Evolutionary conservation across 2,113 vertebrate species (phyloP).

Genomic region (Isurus oxyrinchus): DNA sequence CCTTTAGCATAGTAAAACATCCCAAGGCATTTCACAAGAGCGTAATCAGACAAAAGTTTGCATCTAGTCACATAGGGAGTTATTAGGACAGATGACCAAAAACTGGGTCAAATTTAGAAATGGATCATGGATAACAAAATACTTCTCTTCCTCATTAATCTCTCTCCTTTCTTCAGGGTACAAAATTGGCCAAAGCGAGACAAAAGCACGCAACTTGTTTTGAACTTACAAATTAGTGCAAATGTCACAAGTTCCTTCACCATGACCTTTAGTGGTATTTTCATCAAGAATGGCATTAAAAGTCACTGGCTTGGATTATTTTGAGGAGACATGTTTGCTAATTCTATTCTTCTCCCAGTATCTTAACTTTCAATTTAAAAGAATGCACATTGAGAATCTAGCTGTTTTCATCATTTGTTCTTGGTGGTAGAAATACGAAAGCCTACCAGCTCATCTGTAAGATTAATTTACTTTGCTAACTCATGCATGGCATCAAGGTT

Average conservation of each 20-base stretch:
- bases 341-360: background rate
- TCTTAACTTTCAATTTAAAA: background rate
- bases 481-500: background rate
- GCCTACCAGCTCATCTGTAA: background rate
- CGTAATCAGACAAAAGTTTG: background rate
- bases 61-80: background rate
- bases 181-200: background rate
- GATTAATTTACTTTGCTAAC: background rate
- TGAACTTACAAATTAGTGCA: background rate
- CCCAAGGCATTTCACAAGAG: background rate
- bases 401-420: background rate
- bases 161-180: background rate
- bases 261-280: background rate
- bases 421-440: background rate
- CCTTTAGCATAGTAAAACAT: background rate
- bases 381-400: background rate
- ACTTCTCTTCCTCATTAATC: background rate
- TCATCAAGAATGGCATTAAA: background rate
- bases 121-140: background rate
- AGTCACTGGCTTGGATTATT: background rate
- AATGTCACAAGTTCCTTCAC: background rate
- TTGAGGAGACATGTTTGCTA: background rate
- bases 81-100: background rate
- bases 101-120: background rate
- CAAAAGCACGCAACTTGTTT: background rate